Percentiles rank a stretch among this genome's conserved stretches.
phyloP scores from a whole-genome alignment of 2,797 vertebrate genomes.

The Argyrosomus regius region DNA sequence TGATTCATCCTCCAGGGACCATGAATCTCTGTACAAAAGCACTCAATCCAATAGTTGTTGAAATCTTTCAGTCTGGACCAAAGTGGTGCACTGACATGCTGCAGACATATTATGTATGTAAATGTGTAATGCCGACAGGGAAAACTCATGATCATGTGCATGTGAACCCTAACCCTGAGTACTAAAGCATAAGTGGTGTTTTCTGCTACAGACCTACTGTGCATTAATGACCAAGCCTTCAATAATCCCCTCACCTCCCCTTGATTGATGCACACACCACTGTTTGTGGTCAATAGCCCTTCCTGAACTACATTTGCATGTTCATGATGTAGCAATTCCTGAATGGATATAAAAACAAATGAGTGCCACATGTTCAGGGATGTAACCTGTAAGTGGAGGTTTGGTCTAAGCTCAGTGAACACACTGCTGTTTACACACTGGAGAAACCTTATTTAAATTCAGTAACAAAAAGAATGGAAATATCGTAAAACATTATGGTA shows the following conservation, averaged over 20 bases:
- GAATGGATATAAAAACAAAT: slow-evolving; percentile 20
- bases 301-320: slow-evolving; percentile 50
- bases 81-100: neutral
- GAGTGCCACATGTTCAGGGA: neutral
- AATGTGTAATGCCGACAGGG: neutral
- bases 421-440: neutral
- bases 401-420: neutral
- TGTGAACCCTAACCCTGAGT: too few species aligned
- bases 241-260: slow-evolving; percentile 21
- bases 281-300: slow-evolving; percentile 30
- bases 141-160: neutral
- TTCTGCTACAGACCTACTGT: slow-evolving; percentile 10
- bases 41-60: neutral
- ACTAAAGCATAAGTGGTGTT: neutral
- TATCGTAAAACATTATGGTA: slow-evolving; percentile 34
- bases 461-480: slow-evolving; percentile 23
- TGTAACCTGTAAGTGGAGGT: neutral
- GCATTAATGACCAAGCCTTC: slow-evolving; percentile 20
- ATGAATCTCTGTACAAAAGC: neutral
- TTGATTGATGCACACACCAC: slow-evolving; percentile 22
- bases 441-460: slow-evolving; percentile 25
- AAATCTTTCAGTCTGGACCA: neutral
- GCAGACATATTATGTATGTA: neutral
- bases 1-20: neutral
- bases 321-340: slow-evolving; percentile 48